Percentiles rank a stretch among this genome's conserved stretches.
These are phyloP conservation scores for Callosobruchus maculatus DNA, from an alignment of 2,888 invertebrate species.

Conservation along the genomic window DNA sequence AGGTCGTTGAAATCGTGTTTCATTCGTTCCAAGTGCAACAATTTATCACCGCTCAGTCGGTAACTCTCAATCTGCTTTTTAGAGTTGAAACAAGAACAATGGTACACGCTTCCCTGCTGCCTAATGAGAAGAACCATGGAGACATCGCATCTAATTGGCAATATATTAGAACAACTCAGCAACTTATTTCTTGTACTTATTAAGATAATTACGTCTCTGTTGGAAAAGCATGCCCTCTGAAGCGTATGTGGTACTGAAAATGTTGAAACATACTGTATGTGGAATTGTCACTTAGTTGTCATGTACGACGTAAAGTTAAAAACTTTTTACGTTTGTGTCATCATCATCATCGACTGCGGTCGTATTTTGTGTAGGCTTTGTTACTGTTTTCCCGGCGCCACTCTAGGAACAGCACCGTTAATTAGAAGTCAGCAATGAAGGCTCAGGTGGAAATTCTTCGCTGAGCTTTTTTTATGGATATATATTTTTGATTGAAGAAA, in stretches of 20 bases:
- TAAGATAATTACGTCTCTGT: background rate
- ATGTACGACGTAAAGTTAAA: too few species aligned
- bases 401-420: too few species aligned
- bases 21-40: background rate
- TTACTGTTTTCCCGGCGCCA: too few species aligned
- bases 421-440: too few species aligned
- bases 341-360: too few species aligned
- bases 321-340: too few species aligned
- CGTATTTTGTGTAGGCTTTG: too few species aligned
- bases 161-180: background rate
- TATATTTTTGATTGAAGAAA: too few species aligned
- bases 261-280: too few species aligned
- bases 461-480: too few species aligned
- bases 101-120: background rate
- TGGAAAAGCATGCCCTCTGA: background rate
- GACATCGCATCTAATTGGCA: background rate
- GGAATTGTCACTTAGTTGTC: too few species aligned
- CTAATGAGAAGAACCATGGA: background rate
- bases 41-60: background rate
- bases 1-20: background rate
- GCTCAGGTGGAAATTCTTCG: too few species aligned
- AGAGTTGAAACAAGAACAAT: background rate
- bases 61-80: background rate
- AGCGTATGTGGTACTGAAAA: background rate
- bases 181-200: background rate